Evolutionary conservation across 2,797 vertebrate genomes (phyloP).

Genomic region (Poeciliopsis paucimaculata): DNA sequence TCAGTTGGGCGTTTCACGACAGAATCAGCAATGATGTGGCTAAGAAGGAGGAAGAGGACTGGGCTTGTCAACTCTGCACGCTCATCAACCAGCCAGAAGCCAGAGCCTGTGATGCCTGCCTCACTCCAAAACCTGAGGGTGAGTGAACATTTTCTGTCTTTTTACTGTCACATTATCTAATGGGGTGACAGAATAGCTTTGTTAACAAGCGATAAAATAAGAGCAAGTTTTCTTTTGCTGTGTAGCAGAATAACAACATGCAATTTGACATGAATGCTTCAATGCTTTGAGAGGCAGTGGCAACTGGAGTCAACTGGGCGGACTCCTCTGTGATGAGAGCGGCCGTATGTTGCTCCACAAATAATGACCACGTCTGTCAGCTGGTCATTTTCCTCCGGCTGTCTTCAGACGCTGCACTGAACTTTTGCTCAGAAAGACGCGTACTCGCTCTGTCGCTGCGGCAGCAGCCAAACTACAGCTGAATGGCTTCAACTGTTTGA

Average conservation of each 20-base stretch:
- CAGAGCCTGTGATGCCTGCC: conserved; percentile 87
- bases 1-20: conserved; percentile 76
- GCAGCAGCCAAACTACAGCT: conserved; percentile 8
- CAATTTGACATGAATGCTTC: conserved; percentile 15
- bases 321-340: conserved; percentile 19
- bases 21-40: conserved; percentile 74
- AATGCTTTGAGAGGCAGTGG: conserved; percentile 37
- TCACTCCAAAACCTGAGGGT: conserved; percentile 87
- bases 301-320: conserved; percentile 21
- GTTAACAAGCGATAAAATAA: conserved; percentile 44
- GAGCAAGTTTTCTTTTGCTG: conserved; percentile 26
- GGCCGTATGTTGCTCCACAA: conserved; percentile 11
- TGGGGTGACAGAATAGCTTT: conserved; percentile 39
- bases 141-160: conserved; percentile 52
- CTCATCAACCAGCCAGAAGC: conserved; percentile 87
- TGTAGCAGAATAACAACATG: conserved; percentile 25
- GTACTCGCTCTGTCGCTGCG: conserved; percentile 11
- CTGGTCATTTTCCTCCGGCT: conserved; percentile 31
- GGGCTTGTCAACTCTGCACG: conserved; percentile 88
- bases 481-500: conserved; percentile 10
- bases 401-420: conserved; percentile 20
- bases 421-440: conserved; percentile 15
- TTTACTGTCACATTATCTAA: conserved; percentile 39
- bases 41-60: conserved; percentile 86
- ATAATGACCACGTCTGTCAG: conserved; percentile 47